Evolutionary conservation across 2,797 vertebrate genomes (phyloP).

Genomic region (Graptemys geographica): DNA sequence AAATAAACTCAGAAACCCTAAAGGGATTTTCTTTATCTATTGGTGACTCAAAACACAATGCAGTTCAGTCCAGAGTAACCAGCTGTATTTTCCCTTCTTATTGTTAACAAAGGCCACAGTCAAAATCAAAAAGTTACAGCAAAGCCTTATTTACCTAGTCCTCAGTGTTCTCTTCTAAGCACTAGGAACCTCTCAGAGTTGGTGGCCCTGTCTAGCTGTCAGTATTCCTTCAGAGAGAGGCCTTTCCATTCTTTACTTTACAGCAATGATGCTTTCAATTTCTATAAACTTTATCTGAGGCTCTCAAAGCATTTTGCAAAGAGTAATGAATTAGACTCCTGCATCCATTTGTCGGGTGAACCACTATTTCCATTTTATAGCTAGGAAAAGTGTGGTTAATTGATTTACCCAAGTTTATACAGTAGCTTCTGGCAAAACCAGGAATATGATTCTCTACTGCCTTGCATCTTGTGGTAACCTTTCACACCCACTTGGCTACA

Average conservation of each 20-base stretch:
- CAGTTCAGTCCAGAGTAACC: not conserved
- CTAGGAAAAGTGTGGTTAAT: not conserved
- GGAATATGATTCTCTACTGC: not conserved
- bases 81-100: not conserved
- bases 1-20: not conserved
- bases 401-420: not conserved
- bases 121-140: not conserved
- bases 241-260: not conserved
- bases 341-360: not conserved
- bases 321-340: not conserved
- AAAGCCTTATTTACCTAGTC: not conserved
- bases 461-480: not conserved
- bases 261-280: fast-evolving
- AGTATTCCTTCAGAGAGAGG: not conserved
- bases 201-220: not conserved
- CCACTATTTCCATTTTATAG: not conserved
- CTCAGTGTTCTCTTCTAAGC: not conserved
- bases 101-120: fast-evolving
- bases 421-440: not conserved
- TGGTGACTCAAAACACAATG: not conserved
- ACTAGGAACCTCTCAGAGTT: not conserved
- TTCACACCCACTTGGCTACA: too few species aligned
- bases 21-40: not conserved
- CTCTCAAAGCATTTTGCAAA: not conserved
- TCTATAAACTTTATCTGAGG: not conserved